Base-by-base conservation (phyloP, 2,888 invertebrate species). In the Terebella lapidaria region DNA sequence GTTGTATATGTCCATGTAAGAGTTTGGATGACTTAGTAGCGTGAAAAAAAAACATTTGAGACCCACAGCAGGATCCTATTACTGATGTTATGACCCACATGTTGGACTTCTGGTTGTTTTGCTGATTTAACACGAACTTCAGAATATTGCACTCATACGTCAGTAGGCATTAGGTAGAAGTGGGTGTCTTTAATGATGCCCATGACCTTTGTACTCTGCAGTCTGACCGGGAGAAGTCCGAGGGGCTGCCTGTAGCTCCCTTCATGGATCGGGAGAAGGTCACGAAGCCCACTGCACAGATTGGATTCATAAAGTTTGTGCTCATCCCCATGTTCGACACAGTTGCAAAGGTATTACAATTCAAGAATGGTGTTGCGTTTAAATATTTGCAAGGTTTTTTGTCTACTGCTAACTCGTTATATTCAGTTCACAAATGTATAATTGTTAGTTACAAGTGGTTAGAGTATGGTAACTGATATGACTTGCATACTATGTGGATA, bases 191-290 rank as follows among this genome's bases (percentile, higher is more conserved):
- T 20, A 49, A 15, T 18, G 15, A 49, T 18, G 22, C 42, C 10
- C n/a, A 35, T 15, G 42, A n/a, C 42, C 10, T 15, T 35, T 35
- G 10, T 35, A 15, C 10, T 45, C 28, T 54, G 24, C 57, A 81
- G 80, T 78, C 80, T 49, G 81, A 81, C 64, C 67, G 78, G 29
- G 81, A 81, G 66, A 81, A 81, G 70, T 67, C 73, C 68, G 77
- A 80, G 59, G 81, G 81, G 4, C 69, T 81, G 24, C 81, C 81
- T 0, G 80, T 81, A 10, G 81, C 81, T 0, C 80, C 81, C 0
- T 81, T 81, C 68, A 81, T 81, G 81, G 81, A 81, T 70, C 61
- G 80, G 54, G 80, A 81, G 59, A 79, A 81, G 61, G 81, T 81
- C 22, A 80, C 81, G 22, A 81, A 81, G 61, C 74, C 80, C 3